Conservation (phyloP, 2,113 vertebrate genomes). For the Sceloporus tristichus region DNA sequence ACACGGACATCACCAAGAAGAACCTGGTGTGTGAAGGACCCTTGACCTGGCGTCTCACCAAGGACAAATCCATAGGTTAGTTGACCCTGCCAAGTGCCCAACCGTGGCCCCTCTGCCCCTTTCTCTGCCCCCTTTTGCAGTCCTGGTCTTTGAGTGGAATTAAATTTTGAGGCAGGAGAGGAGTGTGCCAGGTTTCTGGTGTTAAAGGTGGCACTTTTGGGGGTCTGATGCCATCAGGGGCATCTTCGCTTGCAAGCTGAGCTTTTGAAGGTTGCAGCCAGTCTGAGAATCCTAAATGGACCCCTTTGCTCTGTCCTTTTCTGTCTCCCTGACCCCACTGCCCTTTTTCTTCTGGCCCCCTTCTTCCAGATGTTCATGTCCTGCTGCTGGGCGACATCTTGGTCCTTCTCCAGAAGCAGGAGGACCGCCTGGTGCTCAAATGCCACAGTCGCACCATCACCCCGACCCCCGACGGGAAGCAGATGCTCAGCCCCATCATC, state of each 20-base stretch:
- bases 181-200: too few species aligned
- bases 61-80: conserved; percentile 89
- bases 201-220: too few species aligned
- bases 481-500: conserved; percentile 91
- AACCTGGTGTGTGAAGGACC: conserved; percentile 86
- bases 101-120: too few species aligned
- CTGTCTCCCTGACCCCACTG: not conserved
- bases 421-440: conserved; percentile 90
- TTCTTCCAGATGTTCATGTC: conserved; percentile 85
- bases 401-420: conserved; percentile 89
- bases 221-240: too few species aligned
- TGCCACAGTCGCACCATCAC: conserved; percentile 88
- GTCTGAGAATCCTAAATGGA: too few species aligned
- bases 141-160: not conserved
- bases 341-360: too few species aligned
- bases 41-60: conserved; percentile 87
- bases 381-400: conserved; percentile 88
- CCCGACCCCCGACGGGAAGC: conserved; percentile 84
- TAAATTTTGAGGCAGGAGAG: not conserved
- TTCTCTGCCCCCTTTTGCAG: not conserved
- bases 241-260: too few species aligned
- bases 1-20: conserved; percentile 84
- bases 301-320: too few species aligned
- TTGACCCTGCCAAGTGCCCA: too few species aligned
- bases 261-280: too few species aligned